Conservation (phyloP, 2,888 invertebrate genomes). For the Ectemnius lituratus region DNA sequence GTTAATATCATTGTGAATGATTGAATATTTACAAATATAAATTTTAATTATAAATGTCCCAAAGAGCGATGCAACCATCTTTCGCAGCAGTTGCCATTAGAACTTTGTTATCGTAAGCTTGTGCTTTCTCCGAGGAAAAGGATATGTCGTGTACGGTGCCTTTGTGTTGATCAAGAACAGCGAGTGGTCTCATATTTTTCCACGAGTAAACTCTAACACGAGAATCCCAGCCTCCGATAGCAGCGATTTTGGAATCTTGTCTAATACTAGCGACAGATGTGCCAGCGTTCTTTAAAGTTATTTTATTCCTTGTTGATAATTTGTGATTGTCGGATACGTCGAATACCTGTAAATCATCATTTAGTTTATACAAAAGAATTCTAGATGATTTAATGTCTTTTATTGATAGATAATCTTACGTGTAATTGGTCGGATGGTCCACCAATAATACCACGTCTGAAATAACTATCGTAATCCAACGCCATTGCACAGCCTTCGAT, state of each 20-base stretch:
- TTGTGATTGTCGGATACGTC: conserved; percentile 65
- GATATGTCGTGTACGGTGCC: conserved; percentile 85
- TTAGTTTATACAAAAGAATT: not conserved
- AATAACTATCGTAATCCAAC: conserved; percentile 84
- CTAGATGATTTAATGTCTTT: not conserved
- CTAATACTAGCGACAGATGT: conserved; percentile 85
- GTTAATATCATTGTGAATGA: too few relatives aligned
- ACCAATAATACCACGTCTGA: conserved; percentile 84
- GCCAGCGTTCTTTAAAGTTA: conserved; percentile 86
- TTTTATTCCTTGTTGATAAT: conserved; percentile 78
- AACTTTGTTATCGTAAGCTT: conserved; percentile 83
- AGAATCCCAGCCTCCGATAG: conserved; percentile 88
- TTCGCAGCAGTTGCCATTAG: conserved; percentile 89
- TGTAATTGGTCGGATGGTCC: conserved; percentile 82
- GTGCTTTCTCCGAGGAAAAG: conserved; percentile 83
- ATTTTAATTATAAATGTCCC: conserved; percentile 87
- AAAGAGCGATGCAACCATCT: conserved; percentile 87
- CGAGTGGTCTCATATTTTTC: conserved; percentile 86
- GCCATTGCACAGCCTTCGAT: conserved; percentile 84
- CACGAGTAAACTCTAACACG: conserved; percentile 87
- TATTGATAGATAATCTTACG: conserved; percentile 68
- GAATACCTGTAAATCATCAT: conserved; percentile 63
- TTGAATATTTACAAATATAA: conserved; percentile 3
- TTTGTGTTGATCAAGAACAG: conserved; percentile 86
- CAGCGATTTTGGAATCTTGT: conserved; percentile 85